Percentiles rank a stretch among this genome's conserved stretches.
phyloP scores from a whole-genome alignment of 2,888 invertebrate species.

The Belgica antarctica region DNA sequence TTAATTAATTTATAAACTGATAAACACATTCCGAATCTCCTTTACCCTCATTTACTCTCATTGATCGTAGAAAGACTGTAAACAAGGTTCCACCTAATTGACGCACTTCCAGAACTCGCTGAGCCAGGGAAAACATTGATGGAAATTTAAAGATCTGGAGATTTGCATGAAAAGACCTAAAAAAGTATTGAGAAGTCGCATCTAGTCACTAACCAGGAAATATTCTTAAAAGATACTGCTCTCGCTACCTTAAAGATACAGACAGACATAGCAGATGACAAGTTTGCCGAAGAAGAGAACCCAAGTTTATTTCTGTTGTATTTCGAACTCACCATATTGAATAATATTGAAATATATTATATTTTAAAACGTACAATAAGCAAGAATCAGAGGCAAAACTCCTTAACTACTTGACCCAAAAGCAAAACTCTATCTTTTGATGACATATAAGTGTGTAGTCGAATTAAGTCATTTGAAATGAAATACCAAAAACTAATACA shows the following conservation, averaged over 20 bases:
- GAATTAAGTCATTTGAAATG: constrained; percentile 32
- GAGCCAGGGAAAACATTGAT: neutral
- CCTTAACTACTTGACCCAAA: neutral
- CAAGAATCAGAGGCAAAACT: neutral
- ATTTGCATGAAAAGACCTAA: neutral
- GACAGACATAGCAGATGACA: neutral
- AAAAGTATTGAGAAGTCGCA: neutral
- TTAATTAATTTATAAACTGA: constrained; percentile 25
- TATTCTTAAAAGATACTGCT: neutral
- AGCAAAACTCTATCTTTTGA: constrained; percentile 13
- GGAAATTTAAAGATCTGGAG: neutral
- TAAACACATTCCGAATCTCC: constrained; percentile 20
- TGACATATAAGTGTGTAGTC: constrained; percentile 37
- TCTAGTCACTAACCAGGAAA: neutral
- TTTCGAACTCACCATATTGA: constrained; percentile 1
- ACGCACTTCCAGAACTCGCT: neutral
- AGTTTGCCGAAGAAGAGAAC: neutral
- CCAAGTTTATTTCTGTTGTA: neutral
- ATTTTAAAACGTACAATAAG: constrained; percentile 5
- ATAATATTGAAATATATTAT: constrained; percentile 1
- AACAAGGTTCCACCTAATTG: neutral
- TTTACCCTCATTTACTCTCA: neutral
- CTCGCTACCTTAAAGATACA: constrained; percentile 21
- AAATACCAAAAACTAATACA: constrained; percentile 22
- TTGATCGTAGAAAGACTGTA: neutral